phyloP scores from a whole-genome alignment of 1,140 invertebrate species.

The Pogonognathellus flavescens region DNA sequence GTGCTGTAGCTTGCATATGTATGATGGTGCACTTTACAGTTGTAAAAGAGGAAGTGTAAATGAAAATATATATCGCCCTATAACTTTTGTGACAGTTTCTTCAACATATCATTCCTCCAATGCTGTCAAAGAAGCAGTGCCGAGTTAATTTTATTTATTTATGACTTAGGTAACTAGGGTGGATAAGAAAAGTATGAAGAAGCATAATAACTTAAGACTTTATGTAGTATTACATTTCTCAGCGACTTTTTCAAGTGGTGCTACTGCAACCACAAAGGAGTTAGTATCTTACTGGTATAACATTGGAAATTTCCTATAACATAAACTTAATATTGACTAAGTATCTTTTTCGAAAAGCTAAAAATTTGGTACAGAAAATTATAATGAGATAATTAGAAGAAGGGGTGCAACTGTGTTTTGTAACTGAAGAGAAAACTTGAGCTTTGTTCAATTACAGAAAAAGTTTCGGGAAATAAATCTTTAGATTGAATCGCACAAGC shows the following conservation, averaged over 20 bases:
- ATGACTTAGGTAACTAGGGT: not conserved
- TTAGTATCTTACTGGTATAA: too few relatives aligned
- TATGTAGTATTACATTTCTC: not conserved
- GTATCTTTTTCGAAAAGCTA: not conserved
- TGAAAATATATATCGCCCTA: not conserved
- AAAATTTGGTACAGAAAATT: constrained; percentile 7
- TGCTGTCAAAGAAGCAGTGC: constrained; percentile 2
- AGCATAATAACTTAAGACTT: too few relatives aligned
- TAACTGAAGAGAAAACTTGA: constrained; percentile 9
- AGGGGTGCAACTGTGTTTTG: not conserved
- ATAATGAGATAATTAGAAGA: constrained; percentile 28
- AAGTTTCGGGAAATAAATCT: constrained; percentile 38
- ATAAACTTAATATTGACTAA: too few relatives aligned
- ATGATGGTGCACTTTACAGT: too few relatives aligned
- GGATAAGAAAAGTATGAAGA: not conserved
- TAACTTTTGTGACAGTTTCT: constrained; percentile 27
- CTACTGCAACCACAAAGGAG: too few relatives aligned
- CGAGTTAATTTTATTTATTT: constrained; percentile 27
- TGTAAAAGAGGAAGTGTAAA: constrained; percentile 2
- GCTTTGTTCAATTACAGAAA: constrained; percentile 33
- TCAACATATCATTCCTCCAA: constrained; percentile 28
- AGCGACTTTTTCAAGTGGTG: too few relatives aligned
- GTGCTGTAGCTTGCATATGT: not conserved
- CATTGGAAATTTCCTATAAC: too few relatives aligned
- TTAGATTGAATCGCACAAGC: not conserved